Conservation (phyloP, 35 echinoderm and acorn worm species). For the Ptychodera flava region DNA sequence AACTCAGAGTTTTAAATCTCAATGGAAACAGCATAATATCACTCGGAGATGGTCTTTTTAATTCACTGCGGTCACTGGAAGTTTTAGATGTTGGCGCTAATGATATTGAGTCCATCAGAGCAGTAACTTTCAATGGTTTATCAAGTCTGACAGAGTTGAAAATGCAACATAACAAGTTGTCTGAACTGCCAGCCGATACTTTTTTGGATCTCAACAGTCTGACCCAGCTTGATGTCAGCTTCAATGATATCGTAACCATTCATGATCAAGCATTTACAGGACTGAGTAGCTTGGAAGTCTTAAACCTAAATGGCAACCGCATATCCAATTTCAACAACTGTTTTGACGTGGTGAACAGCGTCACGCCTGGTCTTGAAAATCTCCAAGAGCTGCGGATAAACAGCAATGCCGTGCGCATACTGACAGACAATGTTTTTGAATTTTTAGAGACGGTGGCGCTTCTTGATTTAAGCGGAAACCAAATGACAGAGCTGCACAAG, state of each 20-base stretch:
- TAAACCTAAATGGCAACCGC: background rate
- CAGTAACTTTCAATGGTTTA: background rate
- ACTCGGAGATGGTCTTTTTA: background rate
- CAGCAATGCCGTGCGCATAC: background rate
- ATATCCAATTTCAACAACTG: background rate
- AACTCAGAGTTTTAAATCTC: background rate
- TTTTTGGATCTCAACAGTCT: background rate
- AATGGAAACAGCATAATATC: background rate
- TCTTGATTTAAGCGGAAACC: constrained; percentile 3
- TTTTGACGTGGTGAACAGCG: background rate
- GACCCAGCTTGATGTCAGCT: background rate
- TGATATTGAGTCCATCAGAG: background rate
- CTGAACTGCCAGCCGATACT: background rate
- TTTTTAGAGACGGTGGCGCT: background rate
- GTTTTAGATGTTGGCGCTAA: background rate
- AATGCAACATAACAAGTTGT: background rate
- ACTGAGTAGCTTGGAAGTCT: background rate
- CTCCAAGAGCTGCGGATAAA: background rate
- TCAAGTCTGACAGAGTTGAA: background rate
- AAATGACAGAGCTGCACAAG: background rate
- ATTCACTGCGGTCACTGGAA: background rate
- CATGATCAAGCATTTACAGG: background rate
- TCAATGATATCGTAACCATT: background rate
- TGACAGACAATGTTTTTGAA: background rate
- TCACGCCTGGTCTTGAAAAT: background rate